Evolutionary conservation across 37 sponge, comb jelly and placozoan genomes (phyloP).

Genomic region (Ephydatia muelleri): DNA sequence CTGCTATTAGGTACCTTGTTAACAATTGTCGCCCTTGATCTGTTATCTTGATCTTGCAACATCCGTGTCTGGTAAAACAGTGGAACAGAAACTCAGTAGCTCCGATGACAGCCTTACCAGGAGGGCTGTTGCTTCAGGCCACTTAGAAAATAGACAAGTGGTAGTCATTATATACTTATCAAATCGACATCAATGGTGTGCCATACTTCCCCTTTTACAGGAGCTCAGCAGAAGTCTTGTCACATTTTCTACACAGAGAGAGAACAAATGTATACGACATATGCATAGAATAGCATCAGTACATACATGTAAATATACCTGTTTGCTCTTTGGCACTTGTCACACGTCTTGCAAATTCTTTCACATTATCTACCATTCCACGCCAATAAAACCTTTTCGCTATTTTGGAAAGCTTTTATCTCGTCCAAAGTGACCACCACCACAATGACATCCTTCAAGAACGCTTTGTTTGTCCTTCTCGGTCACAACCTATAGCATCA

Average conservation of each 20-base stretch:
- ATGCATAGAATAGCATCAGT: neutral
- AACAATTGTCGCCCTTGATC: slow-evolving; percentile 46
- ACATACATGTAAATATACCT: slow-evolving; percentile 14
- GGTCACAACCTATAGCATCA: neutral
- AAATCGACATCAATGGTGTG: slow-evolving; percentile 27
- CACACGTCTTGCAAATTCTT: slow-evolving; percentile 31
- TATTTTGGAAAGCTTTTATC: slow-evolving; percentile 22
- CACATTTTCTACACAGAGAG: slow-evolving; percentile 2
- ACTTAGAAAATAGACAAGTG: slow-evolving; percentile 24
- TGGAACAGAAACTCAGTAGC: slow-evolving; percentile 28
- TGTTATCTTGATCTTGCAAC: slow-evolving; percentile 10
- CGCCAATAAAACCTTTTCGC: slow-evolving; percentile 23
- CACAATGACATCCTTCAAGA: slow-evolving; percentile 36
- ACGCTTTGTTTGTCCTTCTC: neutral
- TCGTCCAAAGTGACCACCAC: slow-evolving; percentile 31
- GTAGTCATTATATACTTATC: slow-evolving; percentile 38
- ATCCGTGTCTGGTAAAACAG: slow-evolving; percentile 11
- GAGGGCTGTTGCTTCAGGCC: slow-evolving; percentile 41
- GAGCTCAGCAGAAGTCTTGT: slow-evolving; percentile 29
- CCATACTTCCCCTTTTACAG: slow-evolving; percentile 29
- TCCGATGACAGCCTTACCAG: slow-evolving; percentile 10
- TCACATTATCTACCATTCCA: slow-evolving; percentile 43
- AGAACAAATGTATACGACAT: neutral
- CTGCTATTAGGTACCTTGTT: neutral
- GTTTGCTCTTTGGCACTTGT: slow-evolving; percentile 29